phyloP scores from a whole-genome alignment of 2,888 invertebrate genomes.

The Euphydryas editha region DNA sequence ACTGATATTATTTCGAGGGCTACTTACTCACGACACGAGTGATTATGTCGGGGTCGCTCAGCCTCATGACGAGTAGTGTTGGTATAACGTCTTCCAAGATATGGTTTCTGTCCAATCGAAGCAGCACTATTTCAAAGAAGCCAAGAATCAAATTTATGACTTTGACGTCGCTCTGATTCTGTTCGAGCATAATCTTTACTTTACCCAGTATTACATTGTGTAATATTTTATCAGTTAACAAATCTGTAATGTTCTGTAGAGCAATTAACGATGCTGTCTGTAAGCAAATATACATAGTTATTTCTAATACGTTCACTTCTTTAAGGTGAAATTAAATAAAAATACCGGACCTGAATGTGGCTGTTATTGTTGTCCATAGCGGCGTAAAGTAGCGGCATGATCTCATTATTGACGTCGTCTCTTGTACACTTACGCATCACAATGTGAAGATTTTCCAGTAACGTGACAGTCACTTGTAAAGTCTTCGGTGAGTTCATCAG shows the following conservation, averaged over 20 bases:
- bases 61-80: slow-evolving; percentile 92
- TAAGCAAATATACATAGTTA: slow-evolving; percentile 35
- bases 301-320: background rate
- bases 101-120: slow-evolving; percentile 92
- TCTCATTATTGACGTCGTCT: slow-evolving; percentile 90
- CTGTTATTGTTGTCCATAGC: slow-evolving; percentile 94
- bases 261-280: slow-evolving; percentile 95
- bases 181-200: slow-evolving; percentile 91
- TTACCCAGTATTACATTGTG: slow-evolving; percentile 92
- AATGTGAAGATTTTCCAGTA: slow-evolving; percentile 94
- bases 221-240: slow-evolving; percentile 92
- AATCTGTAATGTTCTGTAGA: slow-evolving; percentile 92
- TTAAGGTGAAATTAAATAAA: background rate
- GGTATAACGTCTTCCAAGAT: slow-evolving; percentile 96
- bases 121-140: slow-evolving; percentile 91
- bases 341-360: slow-evolving; percentile 90
- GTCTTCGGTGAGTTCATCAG: slow-evolving; percentile 91
- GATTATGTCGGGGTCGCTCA: slow-evolving; percentile 94
- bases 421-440: slow-evolving; percentile 93
- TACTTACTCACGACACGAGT: slow-evolving; percentile 97
- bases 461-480: slow-evolving; percentile 92
- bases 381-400: slow-evolving; percentile 93
- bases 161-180: slow-evolving; percentile 90
- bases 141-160: slow-evolving; percentile 91
- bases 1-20: background rate